A percentile compares a stretch with the other conserved stretches of the same genome.
phyloP scores from a whole-genome alignment of 2,113 vertebrate genomes.

The Thalassarche chlororhynchos region DNA sequence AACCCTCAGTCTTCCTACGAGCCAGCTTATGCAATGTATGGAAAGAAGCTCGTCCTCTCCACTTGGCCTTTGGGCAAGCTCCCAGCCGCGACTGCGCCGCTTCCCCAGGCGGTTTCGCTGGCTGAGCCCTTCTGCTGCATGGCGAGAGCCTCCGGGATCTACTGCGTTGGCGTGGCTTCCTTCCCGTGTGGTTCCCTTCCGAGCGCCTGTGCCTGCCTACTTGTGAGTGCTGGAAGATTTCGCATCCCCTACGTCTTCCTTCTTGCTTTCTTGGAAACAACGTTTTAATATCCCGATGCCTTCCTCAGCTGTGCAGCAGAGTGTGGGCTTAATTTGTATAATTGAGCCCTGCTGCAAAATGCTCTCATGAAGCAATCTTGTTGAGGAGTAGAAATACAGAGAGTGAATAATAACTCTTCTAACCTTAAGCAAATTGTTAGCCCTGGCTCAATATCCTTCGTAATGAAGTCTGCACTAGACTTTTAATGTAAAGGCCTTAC shows the following conservation, averaged over 20 bases:
- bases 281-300: background rate
- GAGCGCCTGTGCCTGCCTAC: background rate
- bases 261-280: background rate
- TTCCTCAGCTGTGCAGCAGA: background rate
- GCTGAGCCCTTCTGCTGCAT: background rate
- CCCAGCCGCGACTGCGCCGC: accelerated
- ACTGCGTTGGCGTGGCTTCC: background rate
- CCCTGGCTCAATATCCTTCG: background rate
- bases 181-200: background rate
- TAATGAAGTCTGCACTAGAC: background rate
- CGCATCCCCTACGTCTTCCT: background rate
- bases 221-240: background rate
- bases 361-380: background rate
- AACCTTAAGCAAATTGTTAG: background rate
- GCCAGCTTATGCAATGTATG: background rate
- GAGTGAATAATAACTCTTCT: background rate
- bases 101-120: accelerated
- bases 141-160: background rate
- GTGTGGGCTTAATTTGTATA: background rate
- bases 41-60: background rate
- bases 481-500: constrained; percentile 1
- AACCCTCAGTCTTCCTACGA: background rate
- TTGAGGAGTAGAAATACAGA: background rate
- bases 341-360: background rate
- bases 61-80: background rate